These are phyloP conservation scores for Dyspetes luteomarginatus DNA, from an alignment of 2,888 invertebrate genomes.

Conservation along the genomic window DNA sequence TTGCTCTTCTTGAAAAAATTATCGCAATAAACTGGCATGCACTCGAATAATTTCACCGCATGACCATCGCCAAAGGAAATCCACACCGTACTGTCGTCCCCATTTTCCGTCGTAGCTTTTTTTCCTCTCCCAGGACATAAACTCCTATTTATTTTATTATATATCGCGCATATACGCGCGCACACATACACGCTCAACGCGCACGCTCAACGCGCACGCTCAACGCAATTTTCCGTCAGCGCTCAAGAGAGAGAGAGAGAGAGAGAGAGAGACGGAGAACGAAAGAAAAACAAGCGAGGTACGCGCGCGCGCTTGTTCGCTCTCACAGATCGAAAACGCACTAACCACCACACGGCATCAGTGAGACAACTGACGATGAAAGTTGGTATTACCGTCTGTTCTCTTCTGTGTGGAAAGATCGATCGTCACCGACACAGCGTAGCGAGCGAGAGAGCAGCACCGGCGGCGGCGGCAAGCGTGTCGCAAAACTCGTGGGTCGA, in stretches of 20 bases:
- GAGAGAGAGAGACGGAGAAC: conserved; percentile 4
- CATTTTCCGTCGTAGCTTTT: conserved; percentile 18
- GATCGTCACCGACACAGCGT: conserved; percentile 60
- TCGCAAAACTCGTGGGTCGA: conserved; percentile 59
- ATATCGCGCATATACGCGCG: conserved; percentile 7
- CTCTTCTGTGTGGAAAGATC: conserved; percentile 49
- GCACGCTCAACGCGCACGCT: conserved; percentile 28
- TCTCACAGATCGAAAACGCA: conserved; percentile 1
- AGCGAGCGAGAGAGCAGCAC: conserved; percentile 1
- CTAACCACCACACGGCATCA: conserved; percentile 49
- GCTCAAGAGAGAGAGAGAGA: conserved; percentile 21
- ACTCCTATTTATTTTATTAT: neutral
- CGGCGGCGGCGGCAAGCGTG: no score
- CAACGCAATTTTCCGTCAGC: neutral
- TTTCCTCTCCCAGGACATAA: neutral
- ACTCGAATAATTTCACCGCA: no score
- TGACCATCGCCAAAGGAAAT: no score
- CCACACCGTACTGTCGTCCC: conserved; percentile 16
- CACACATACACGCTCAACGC: conserved; percentile 39
- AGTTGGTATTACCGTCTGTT: conserved; percentile 21
- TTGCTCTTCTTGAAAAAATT: no score
- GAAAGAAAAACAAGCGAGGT: conserved; percentile 12
- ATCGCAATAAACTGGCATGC: no score
- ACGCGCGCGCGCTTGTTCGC: neutral
- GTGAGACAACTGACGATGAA: conserved; percentile 63